Percentiles rank a stretch among this genome's conserved stretches.
Evolutionary conservation across 2,113 vertebrate species (phyloP).

Genomic region (Beaufortia kweichowensis): DNA sequence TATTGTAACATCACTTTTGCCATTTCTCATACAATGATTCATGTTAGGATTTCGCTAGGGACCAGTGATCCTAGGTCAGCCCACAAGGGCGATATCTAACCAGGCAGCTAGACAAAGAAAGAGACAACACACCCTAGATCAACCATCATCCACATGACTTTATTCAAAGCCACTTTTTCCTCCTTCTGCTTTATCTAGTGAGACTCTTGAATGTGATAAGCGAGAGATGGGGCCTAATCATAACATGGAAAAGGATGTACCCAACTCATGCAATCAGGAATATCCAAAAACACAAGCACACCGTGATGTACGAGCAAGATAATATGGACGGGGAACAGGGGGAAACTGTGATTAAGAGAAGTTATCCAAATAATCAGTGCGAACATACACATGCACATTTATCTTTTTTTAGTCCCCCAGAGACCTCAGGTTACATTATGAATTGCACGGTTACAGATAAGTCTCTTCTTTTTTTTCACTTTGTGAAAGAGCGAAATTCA

Average conservation of each 20-base stretch:
- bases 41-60: neutral
- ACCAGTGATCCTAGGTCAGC: neutral
- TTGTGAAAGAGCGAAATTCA: slow-evolving; percentile 70
- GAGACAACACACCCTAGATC: slow-evolving; percentile 48
- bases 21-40: neutral
- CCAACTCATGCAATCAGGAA: slow-evolving; percentile 57
- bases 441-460: slow-evolving; percentile 64
- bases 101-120: neutral
- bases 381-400: slow-evolving; percentile 17
- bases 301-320: slow-evolving; percentile 54
- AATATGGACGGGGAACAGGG: slow-evolving; percentile 54
- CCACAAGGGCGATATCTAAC: neutral
- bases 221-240: slow-evolving; percentile 41
- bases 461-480: slow-evolving; percentile 57
- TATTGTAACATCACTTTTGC: slow-evolving; percentile 12
- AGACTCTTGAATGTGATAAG: slow-evolving; percentile 54
- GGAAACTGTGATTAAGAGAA: slow-evolving; percentile 43
- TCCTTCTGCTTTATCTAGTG: slow-evolving; percentile 54
- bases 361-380: slow-evolving; percentile 57
- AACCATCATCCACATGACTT: slow-evolving; percentile 44
- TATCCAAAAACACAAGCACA: slow-evolving; percentile 49
- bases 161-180: slow-evolving; percentile 51
- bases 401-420: slow-evolving; percentile 18
- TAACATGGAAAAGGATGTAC: slow-evolving; percentile 54
- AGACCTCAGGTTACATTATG: slow-evolving; percentile 69